A percentile compares a stretch with the other conserved stretches of the same genome.
These are phyloP conservation scores for Amyelois transitella DNA, from an alignment of 1,140 invertebrate species.

Conservation along the genomic window DNA sequence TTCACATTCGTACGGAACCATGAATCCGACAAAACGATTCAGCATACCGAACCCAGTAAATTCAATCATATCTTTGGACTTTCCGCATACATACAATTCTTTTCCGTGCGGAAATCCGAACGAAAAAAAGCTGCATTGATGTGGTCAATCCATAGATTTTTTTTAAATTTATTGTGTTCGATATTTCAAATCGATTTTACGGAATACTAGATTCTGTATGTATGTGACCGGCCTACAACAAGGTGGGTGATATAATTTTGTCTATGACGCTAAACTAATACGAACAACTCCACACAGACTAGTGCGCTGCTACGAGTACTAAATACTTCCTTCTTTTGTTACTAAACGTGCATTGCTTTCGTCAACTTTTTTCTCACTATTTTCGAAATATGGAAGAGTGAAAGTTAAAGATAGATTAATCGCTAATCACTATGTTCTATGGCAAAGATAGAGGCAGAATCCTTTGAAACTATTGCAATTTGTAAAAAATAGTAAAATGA, in stretches of 20 bases:
- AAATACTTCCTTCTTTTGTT: conserved; percentile 17
- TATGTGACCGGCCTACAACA: no score
- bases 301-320: conserved; percentile 15
- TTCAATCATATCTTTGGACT: no score
- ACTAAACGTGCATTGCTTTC: conserved; percentile 63
- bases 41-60: no score
- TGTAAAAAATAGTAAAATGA: neutral
- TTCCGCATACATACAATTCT: no score
- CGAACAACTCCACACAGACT: conserved; percentile 48
- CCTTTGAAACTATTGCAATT: conserved; percentile 4
- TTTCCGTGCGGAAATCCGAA: no score
- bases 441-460: conserved; percentile 1
- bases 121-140: no score
- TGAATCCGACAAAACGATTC: no score
- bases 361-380: conserved; percentile 39
- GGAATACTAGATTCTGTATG: no score
- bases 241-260: neutral
- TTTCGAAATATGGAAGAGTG: conserved; percentile 72
- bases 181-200: no score
- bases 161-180: no score
- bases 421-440: conserved; percentile 45
- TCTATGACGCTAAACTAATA: conserved; percentile 35
- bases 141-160: no score
- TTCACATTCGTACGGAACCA: no score
- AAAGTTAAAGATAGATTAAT: conserved; percentile 48